Base-by-base conservation (phyloP, 2,888 invertebrate species). In the Stenichneumon culpator region DNA sequence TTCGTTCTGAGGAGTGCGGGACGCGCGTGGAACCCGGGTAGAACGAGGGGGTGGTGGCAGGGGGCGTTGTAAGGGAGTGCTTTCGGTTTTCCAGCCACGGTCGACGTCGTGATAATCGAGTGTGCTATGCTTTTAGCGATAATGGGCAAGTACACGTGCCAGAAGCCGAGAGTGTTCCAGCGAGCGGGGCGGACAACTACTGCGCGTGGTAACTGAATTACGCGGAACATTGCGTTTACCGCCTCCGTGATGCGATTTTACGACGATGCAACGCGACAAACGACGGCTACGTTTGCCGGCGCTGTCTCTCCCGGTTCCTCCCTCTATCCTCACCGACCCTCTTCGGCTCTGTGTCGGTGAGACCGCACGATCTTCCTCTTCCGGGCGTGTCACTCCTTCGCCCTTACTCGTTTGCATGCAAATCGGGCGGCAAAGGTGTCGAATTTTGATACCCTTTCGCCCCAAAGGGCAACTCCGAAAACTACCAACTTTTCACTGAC, bases 121-220 rank as follows among this genome's bases (percentile, higher is more conserved):
- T 92, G 91, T 92, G 92, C 93, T 92, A 91, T 92, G 93, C 93
- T 93, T 92, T 93, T 93, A 93, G 92, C 90, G 91, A 92, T 93
- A 93, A 93, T 93, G 93, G 93, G 91, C 92, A 92, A 92, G 93
- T 93, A 92, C 91, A 91, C 92, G 92, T 90, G 91, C 89, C 91
- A 91, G 89, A 85, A 87, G 79, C 88, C 79, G 83, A 88, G 87
- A 86, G 85, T 85, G 81, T 82, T 86, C 82, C 77, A 74, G 54
- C 81, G 75, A 36, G 73, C 19, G 78, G 28, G 82, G 82, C 80
- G 86, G 86, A 84, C 87, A 86, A 87, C 86, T 87, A 87, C 83
- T 91, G 90, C 90, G 90, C 90, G 91, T 89, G 90, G 91, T 93
- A 93, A 93, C 92, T 91, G 90, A 92, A 92, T 93, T 92, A 93